Conservation (phyloP, 2,888 invertebrate species). For the Heliothis peltigera region DNA sequence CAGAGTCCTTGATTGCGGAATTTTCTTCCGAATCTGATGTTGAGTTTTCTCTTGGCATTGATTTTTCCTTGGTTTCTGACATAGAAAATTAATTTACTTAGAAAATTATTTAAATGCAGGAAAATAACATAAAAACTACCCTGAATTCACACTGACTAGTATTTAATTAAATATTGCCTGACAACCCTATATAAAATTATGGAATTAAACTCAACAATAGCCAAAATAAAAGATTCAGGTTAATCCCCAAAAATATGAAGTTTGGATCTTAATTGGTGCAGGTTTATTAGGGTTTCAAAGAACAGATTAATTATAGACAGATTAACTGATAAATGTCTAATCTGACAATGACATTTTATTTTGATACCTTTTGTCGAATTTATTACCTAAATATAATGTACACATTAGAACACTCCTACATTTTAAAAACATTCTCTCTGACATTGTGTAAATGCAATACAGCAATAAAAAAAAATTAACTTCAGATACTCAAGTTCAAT, state of each 20-base stretch:
- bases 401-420: not conserved
- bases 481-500: not conserved
- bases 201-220: not conserved
- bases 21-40: conserved; percentile 92
- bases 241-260: not conserved
- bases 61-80: conserved; percentile 83
- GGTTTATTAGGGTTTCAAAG: too few species aligned
- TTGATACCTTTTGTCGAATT: too few species aligned
- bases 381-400: too few species aligned
- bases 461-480: conserved; percentile 18
- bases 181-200: not conserved
- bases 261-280: too few species aligned
- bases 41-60: conserved; percentile 90
- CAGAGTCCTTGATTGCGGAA: conserved; percentile 82
- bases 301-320: too few species aligned
- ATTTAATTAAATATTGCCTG: not conserved
- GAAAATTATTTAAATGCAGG: not conserved
- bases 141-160: not conserved
- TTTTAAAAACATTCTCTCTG: not conserved
- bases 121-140: too few species aligned
- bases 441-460: not conserved
- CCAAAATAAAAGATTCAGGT: not conserved
- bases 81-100: not conserved
- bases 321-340: too few species aligned
- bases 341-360: too few species aligned